These are phyloP conservation scores for Pseudopodoces humilis DNA, from an alignment of 2,113 vertebrate species.

Conservation along the genomic window DNA sequence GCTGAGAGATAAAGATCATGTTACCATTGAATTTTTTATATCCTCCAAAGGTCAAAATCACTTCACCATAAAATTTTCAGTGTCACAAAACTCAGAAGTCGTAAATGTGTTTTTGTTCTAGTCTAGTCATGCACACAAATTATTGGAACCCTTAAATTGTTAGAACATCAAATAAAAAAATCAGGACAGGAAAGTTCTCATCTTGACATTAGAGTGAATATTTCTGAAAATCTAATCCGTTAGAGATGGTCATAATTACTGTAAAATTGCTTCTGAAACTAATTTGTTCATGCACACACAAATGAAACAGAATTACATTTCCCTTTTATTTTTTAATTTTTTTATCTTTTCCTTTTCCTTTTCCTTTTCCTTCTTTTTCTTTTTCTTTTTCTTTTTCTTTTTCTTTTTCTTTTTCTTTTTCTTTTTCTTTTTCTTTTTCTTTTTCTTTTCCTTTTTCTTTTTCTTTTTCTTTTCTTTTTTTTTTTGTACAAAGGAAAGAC, in stretches of 20 bases:
- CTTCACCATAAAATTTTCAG: slow-evolving; percentile 63
- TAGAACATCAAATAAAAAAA: slow-evolving; percentile 52
- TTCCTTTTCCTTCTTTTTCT: neutral
- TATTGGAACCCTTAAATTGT: slow-evolving; percentile 48
- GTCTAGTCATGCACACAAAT: slow-evolving; percentile 44
- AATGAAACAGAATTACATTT: slow-evolving; percentile 54
- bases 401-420: neutral
- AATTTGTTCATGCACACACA: slow-evolving; percentile 21
- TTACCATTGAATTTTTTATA: slow-evolving; percentile 65
- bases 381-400: neutral
- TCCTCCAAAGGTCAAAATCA: slow-evolving; percentile 67
- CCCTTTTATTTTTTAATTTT: neutral
- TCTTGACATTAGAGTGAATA: slow-evolving; percentile 20
- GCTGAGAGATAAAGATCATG: slow-evolving; percentile 61
- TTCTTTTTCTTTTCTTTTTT: neutral
- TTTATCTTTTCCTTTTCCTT: neutral
- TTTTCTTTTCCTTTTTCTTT: neutral
- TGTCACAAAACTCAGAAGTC: slow-evolving; percentile 48
- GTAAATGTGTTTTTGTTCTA: slow-evolving; percentile 59
- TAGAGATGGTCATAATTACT: slow-evolving; percentile 64
- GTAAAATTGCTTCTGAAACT: slow-evolving; percentile 64
- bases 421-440: too few species aligned
- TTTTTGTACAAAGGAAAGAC: neutral
- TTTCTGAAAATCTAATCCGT: slow-evolving; percentile 58
- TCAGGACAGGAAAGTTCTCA: slow-evolving; percentile 18